These are phyloP conservation scores for Pygathrix nemaeus DNA, from an alignment of 2,113 vertebrate genomes.

Conservation along the genomic window DNA sequence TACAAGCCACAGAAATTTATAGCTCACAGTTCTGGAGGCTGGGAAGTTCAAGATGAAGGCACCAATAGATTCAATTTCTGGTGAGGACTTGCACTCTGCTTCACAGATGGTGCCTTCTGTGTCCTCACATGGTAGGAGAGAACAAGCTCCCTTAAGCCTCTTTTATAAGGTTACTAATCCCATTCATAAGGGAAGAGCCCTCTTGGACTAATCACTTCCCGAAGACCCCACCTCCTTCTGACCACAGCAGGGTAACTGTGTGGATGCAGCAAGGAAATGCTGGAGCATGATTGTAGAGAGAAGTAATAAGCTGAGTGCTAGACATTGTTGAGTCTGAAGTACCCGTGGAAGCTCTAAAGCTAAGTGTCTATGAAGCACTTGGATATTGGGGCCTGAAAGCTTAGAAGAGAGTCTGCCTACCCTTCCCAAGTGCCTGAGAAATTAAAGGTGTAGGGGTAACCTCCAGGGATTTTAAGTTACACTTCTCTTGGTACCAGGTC, in stretches of 20 bases:
- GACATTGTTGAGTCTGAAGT: neutral
- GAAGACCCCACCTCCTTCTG: neutral
- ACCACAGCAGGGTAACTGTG: neutral
- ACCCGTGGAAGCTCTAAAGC: neutral
- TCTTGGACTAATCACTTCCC: neutral
- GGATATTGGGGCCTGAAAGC: neutral
- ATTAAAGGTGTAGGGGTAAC: neutral
- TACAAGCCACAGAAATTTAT: neutral
- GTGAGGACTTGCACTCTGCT: neutral
- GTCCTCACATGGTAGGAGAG: neutral
- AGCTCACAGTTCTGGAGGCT: neutral
- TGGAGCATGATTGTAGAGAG: neutral
- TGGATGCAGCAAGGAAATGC: neutral
- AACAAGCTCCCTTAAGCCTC: neutral
- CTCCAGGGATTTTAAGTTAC: conserved; percentile 12
- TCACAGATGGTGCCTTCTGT: neutral
- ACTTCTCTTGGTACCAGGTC: neutral
- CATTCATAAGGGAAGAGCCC: neutral
- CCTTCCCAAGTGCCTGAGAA: neutral
- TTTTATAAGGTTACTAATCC: neutral
- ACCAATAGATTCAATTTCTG: neutral
- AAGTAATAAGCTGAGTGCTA: neutral
- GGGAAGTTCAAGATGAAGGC: neutral
- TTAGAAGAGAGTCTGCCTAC: neutral
- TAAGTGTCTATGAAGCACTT: neutral